Base-by-base conservation (phyloP, 2,888 invertebrate genomes). In the Ochropleura plecta region DNA sequence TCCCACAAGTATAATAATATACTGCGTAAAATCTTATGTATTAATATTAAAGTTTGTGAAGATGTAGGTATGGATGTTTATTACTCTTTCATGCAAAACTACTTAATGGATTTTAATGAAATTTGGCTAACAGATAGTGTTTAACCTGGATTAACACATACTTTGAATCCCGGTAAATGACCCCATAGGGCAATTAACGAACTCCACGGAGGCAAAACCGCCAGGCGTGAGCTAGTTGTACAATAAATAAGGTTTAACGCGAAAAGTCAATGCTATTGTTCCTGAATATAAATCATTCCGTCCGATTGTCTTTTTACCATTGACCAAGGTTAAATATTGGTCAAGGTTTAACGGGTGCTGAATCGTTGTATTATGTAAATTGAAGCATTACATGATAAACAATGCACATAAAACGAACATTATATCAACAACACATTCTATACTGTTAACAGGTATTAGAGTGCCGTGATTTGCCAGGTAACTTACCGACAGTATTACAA, bases 271-370 rank as follows among this genome's bases (percentile, higher is more conserved):
- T 30, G 12, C 46, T 51, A 70, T 76, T 77, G 71, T 59, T 78
- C 59, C 64, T 48, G 40, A 73, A 73, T 79, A 12, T 49, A 55
- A 63, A 79, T 63, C 14, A 73, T 73, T 73, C 60, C 16, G 55
- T 10, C 51, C 62, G 62, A 73, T 73, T 57, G 63, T 79, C 42
- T 73, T 73, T 78, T 57, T 63, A 74, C 66, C 63, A 79, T 48
- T 74, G 57, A 53, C 57, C 78, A 74, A 63, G 78, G 80, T 74
- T 42, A 74, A 67, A 79, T 63, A n/a, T 79, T 80, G 74, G 78
- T 78, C 80, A 78, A 78, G 80, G 79, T 63, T 79, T 62, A 76
- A 42, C 51, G 42, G 55, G 65, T 53, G 42, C 64, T 59, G 51
- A 51, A 79, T 80, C 69, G 16, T 42, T 59, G 53, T 59, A 60